These are phyloP conservation scores for Platypus cylindrus DNA, from an alignment of 2,888 invertebrate species.

Conservation along the genomic window DNA sequence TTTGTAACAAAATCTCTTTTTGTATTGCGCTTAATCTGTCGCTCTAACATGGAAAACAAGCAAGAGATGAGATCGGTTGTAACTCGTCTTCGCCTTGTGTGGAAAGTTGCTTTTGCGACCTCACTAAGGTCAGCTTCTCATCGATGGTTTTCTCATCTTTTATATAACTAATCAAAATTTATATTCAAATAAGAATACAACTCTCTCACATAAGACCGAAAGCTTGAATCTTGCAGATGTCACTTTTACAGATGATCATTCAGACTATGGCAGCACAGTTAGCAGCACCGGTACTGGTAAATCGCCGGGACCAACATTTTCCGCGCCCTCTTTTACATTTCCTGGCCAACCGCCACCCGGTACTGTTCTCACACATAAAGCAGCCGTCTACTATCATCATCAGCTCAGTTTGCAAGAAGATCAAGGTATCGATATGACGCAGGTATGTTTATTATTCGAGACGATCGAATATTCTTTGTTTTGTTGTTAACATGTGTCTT, in stretches of 20 bases:
- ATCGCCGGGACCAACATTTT: constrained; percentile 50
- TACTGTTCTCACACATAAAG: constrained; percentile 60
- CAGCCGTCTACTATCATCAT: constrained; percentile 68
- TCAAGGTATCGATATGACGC: constrained; percentile 79
- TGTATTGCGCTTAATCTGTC: too few species aligned
- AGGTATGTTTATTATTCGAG: constrained; percentile 36
- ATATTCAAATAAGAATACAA: too few species aligned
- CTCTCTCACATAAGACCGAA: too few species aligned
- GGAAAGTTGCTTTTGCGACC: too few species aligned
- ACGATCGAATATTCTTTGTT: background rate
- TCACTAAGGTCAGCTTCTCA: too few species aligned
- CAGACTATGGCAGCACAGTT: constrained; percentile 51
- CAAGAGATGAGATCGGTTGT: too few species aligned
- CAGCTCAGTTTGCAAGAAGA: constrained; percentile 74
- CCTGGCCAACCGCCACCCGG: constrained; percentile 48
- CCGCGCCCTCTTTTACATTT: constrained; percentile 61
- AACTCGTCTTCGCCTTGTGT: too few species aligned
- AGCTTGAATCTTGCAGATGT: too few species aligned
- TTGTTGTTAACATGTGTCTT: background rate
- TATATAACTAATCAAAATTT: too few species aligned
- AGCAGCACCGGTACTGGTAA: constrained; percentile 54
- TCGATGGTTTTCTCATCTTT: too few species aligned
- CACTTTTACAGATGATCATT: constrained; percentile 57
- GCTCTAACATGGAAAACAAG: too few species aligned
- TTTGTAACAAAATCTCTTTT: too few species aligned